Evolutionary conservation across 2,888 invertebrate genomes (phyloP), one percentile per base, ranked within the genome.

Genomic region (Andricus quercusramuli): DNA sequence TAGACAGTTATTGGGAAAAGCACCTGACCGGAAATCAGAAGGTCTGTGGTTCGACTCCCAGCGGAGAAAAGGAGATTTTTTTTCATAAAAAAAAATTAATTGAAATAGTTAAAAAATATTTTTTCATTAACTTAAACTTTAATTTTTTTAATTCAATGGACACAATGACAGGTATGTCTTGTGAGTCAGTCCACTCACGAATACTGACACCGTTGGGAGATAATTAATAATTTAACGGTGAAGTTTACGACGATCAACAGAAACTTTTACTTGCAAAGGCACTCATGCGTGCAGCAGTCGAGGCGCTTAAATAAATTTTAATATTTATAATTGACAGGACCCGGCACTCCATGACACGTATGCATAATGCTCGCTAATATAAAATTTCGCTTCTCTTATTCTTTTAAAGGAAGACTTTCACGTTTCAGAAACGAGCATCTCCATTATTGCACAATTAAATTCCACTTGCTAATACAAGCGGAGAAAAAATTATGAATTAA

Each of bases 141-240:
- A 41, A 2, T 2, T 47, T 47, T 47, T 17, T 4, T 17, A 1
- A 17, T 47, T 17, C 4, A 47, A 17, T 47, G 15, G 47, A 1
- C 47, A 47, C 25, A 20, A 56, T 74, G 51, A 74, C 56, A 74
- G 70, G 51, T 74, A 74, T 32, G 51, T 74, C 51, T 74, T 51
- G 25, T 20, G 70, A 20, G 51, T 74, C 70, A 51, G 70, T 74
- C 32, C 32, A 74, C 32, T 56, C 56, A 74, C 32, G n/a, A 47
- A 29, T 32, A 74, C 32, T 74, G 70, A 56, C 51, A 74, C n/a
- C 51, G 56, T 74, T 56, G 29, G 70, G 29, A 32, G 70, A 74
- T 74, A 74, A 74, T 74, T 74, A 74, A 56, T 74, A 74, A 74
- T 74, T 74, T 74, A 74, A 74, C 56, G 70, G 70, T 56, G 70